A percentile compares a stretch with the other conserved stretches of the same genome.
Conservation (phyloP, 2,797 vertebrate species). For the Centropyge bicolor region DNA sequence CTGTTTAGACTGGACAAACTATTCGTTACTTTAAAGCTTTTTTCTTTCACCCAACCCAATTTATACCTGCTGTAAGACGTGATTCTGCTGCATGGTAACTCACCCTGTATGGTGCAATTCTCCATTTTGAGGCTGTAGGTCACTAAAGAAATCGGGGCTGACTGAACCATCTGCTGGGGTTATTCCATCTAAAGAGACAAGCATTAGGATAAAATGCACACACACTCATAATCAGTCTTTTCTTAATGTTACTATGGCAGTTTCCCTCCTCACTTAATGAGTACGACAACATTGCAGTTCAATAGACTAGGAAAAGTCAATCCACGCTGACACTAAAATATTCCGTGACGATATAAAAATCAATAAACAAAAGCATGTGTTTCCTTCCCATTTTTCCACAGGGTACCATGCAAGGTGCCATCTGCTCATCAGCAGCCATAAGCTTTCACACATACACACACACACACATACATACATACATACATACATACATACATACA, state of each 20-base stretch:
- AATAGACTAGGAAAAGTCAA: not conserved
- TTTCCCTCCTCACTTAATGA: no score
- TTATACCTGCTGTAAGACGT: not conserved
- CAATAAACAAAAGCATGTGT: not conserved
- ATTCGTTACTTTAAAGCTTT: not conserved
- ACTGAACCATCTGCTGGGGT: constrained; percentile 89
- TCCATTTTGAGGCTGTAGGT: constrained; percentile 93
- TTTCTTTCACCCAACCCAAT: not conserved
- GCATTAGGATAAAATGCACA: not conserved
- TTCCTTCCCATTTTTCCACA: not conserved
- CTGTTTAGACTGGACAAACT: not conserved
- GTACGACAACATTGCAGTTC: not conserved
- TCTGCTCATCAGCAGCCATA: no score
- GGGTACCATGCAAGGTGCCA: no score
- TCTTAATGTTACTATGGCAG: not conserved
- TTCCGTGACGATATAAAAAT: not conserved
- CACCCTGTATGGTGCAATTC: constrained; percentile 81
- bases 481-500: no score
- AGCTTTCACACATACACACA: no score
- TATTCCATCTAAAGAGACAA: constrained; percentile 87
- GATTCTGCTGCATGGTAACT: constrained; percentile 67
- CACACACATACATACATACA: no score
- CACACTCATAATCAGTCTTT: not conserved
- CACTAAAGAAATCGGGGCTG: constrained; percentile 93
- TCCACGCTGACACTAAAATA: not conserved